These are phyloP conservation scores for Cosmopolites sordidus DNA, from an alignment of 2,888 invertebrate species.

Conservation along the genomic window DNA sequence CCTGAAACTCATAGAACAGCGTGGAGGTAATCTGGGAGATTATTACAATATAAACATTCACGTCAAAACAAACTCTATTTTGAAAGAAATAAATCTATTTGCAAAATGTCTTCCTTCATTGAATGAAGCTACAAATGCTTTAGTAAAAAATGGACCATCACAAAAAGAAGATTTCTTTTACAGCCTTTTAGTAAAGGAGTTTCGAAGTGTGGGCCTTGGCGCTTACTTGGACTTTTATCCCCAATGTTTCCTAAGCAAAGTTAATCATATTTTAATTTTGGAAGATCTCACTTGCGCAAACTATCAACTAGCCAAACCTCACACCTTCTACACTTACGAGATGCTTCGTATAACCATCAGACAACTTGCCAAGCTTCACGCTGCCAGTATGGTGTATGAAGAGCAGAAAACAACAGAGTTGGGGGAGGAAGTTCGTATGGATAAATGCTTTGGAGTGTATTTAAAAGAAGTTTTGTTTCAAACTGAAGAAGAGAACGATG, in stretches of 20 bases:
- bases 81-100: constrained; percentile 4
- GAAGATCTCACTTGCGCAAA: constrained; percentile 40
- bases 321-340: not conserved
- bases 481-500: not conserved
- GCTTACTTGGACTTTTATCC: constrained; percentile 36
- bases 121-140: not conserved
- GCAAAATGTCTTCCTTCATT: not conserved
- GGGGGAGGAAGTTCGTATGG: constrained; percentile 29
- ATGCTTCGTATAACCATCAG: not conserved
- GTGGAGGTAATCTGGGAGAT: constrained; percentile 34
- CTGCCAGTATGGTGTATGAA: constrained; percentile 39
- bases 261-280: constrained; percentile 41
- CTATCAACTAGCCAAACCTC: constrained; percentile 17
- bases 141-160: constrained; percentile 3
- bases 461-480: constrained; percentile 18
- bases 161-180: constrained; percentile 44
- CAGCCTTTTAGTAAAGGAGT: constrained; percentile 39
- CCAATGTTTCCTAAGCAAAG: constrained; percentile 40
- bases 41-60: constrained; percentile 33
- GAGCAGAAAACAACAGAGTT: constrained; percentile 28
- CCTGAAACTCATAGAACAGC: constrained; percentile 26
- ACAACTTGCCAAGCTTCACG: constrained; percentile 37
- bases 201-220: constrained; percentile 37
- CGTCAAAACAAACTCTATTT: not conserved
- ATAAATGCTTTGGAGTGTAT: constrained; percentile 35